Evolutionary conservation across 2,888 invertebrate genomes (phyloP).

Genomic region (Phymatocera aterrima): DNA sequence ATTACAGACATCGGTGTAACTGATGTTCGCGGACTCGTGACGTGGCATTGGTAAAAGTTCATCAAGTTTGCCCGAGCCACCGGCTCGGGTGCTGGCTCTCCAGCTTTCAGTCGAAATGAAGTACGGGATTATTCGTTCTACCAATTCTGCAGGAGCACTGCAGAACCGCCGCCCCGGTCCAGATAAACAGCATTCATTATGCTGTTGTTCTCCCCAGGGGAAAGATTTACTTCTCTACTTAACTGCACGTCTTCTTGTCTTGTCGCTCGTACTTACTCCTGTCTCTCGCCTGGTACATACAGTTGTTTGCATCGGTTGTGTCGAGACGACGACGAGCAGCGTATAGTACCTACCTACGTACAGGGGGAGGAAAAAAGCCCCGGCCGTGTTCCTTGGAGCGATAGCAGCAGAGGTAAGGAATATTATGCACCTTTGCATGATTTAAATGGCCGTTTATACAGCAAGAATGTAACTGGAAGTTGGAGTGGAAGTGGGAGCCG

Average conservation of each 20-base stretch:
- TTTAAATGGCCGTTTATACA: constrained; percentile 42
- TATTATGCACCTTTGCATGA: constrained; percentile 49
- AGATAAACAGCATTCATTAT: constrained; percentile 47
- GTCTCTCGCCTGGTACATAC: neutral
- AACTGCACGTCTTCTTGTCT: constrained; percentile 43
- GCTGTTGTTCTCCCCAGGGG: constrained; percentile 49
- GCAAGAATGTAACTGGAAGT: constrained; percentile 42
- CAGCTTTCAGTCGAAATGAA: neutral
- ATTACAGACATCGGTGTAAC: neutral
- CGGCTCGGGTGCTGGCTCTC: too few relatives aligned
- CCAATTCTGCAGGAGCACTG: neutral
- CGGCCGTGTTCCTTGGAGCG: constrained; percentile 39
- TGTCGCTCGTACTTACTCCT: neutral
- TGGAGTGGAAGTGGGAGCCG: too few relatives aligned
- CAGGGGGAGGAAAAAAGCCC: neutral
- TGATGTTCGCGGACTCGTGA: neutral
- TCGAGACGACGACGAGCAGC: constrained; percentile 19
- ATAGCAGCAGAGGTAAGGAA: constrained; percentile 45
- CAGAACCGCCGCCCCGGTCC: too few relatives aligned
- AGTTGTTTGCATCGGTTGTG: constrained; percentile 36
- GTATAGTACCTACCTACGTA: too few relatives aligned
- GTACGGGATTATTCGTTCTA: neutral
- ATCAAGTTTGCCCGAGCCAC: too few relatives aligned
- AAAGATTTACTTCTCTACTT: constrained; percentile 64
- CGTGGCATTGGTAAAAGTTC: too few relatives aligned